Percentiles rank a stretch among this genome's conserved stretches.
phyloP scores from a whole-genome alignment of 2,113 vertebrate species.

The Parotia lawesii region DNA sequence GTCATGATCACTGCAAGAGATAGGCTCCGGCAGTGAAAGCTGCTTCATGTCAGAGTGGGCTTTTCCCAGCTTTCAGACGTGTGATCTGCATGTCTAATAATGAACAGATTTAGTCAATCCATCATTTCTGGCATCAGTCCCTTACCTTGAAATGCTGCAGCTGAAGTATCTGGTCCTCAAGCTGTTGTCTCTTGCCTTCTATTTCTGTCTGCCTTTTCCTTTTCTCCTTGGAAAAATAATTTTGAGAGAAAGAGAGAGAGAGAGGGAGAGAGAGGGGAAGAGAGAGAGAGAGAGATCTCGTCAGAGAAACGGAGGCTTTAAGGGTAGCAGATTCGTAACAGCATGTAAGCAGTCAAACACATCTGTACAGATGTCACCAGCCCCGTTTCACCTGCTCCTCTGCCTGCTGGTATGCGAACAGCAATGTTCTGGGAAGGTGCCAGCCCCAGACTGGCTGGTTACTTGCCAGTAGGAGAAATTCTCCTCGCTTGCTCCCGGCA shows the following conservation, averaged over 20 bases:
- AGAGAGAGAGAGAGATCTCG: constrained; percentile 51
- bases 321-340: constrained; percentile 29
- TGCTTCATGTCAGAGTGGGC: constrained; percentile 44
- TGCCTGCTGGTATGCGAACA: constrained; percentile 41
- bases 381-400: constrained; percentile 67
- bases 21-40: background rate
- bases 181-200: constrained; percentile 90
- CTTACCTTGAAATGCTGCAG: constrained; percentile 97
- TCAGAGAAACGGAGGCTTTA: constrained; percentile 60
- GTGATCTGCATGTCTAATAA: constrained; percentile 72
- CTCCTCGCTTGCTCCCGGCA: constrained; percentile 38
- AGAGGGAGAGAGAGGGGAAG: constrained; percentile 30
- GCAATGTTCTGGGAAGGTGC: constrained; percentile 39
- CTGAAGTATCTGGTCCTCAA: constrained; percentile 93
- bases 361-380: constrained; percentile 68
- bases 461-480: constrained; percentile 63
- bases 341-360: constrained; percentile 41
- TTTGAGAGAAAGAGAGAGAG: constrained; percentile 47
- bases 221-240: constrained; percentile 86
- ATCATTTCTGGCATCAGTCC: constrained; percentile 32
- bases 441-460: constrained; percentile 50
- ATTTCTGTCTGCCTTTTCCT: constrained; percentile 95
- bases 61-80: constrained; percentile 52
- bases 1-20: constrained; percentile 29
- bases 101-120: constrained; percentile 43